phyloP scores from a whole-genome alignment of 2,797 vertebrate genomes.

The Oreochromis grahami region DNA sequence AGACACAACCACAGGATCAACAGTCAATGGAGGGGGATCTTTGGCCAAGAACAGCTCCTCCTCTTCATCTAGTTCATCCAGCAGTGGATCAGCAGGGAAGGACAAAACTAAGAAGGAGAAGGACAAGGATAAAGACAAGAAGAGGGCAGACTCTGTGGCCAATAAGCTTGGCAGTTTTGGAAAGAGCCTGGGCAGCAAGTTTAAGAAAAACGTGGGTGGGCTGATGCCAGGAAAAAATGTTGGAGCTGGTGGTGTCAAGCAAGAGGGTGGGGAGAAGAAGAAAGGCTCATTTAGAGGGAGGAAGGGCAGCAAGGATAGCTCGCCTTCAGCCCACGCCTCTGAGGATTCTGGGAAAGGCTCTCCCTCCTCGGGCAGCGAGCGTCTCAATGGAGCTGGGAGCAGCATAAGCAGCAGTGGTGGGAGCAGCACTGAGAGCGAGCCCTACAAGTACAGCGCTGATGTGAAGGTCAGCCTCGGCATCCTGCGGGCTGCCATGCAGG shows the following conservation, averaged over 20 bases:
- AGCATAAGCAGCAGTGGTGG: conserved; percentile 66
- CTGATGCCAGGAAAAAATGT: conserved; percentile 87
- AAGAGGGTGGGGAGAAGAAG: conserved; percentile 84
- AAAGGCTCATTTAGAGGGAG: conserved; percentile 84
- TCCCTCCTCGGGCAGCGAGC: conserved; percentile 60
- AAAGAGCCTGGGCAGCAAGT: conserved; percentile 92
- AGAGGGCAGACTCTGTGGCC: conserved; percentile 91
- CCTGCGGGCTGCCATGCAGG: conserved; percentile 89
- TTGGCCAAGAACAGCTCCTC: conserved; percentile 70
- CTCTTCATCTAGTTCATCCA: conserved; percentile 75
- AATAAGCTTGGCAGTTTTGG: conserved; percentile 97
- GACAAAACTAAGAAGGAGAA: conserved; percentile 75
- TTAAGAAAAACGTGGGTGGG: conserved; percentile 95
- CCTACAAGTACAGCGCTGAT: conserved; percentile 85
- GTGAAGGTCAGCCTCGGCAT: conserved; percentile 90
- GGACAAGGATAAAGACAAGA: conserved; percentile 88
- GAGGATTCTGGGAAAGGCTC: conserved; percentile 78
- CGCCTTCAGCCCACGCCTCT: conserved; percentile 66
- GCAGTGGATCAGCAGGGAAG: conserved; percentile 68
- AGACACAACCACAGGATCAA: conserved; percentile 51
- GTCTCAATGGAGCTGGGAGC: conserved; percentile 61
- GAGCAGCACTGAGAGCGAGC: conserved; percentile 71
- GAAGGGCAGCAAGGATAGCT: conserved; percentile 88
- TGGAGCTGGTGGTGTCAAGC: conserved; percentile 54
- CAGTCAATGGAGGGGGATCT: conserved; percentile 43